phyloP scores from a whole-genome alignment of 2,888 invertebrate genomes.

The Diogma glabrata region DNA sequence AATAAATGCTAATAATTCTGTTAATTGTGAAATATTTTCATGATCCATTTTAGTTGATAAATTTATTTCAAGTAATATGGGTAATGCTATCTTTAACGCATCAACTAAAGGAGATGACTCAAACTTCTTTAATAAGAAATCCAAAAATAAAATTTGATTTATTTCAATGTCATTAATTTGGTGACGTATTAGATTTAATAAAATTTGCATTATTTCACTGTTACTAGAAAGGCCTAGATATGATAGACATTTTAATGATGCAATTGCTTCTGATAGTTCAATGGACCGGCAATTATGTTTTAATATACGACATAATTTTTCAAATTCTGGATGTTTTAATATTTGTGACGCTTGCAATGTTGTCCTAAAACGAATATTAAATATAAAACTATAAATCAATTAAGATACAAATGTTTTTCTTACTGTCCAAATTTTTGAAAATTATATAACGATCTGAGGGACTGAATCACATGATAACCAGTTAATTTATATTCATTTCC shows the following conservation, averaged over 20 bases:
- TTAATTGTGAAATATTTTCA: conserved; percentile 40
- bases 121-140: conserved; percentile 44
- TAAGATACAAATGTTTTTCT: conserved; percentile 8
- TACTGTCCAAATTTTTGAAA: conserved; percentile 43
- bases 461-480: conserved; percentile 44
- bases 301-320: conserved; percentile 44
- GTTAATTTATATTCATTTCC: conserved; percentile 31
- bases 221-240: conserved; percentile 46
- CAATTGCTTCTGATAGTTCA: conserved; percentile 42
- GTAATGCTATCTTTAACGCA: conserved; percentile 51
- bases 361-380: conserved; percentile 28
- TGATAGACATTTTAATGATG: conserved; percentile 45
- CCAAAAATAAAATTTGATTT: conserved; percentile 48
- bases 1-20: conserved; percentile 44
- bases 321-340: conserved; percentile 43
- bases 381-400: conserved; percentile 4
- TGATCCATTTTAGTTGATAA: conserved; percentile 45
- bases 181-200: conserved; percentile 50
- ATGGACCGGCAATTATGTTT: conserved; percentile 42
- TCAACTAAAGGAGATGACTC: conserved; percentile 42
- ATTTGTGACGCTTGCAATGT: conserved; percentile 35
- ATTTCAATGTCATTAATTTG: conserved; percentile 48
- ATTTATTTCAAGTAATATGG: conserved; percentile 53
- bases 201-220: conserved; percentile 46
- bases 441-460: conserved; percentile 42